phyloP scores from a whole-genome alignment of 1,140 invertebrate species.

The Alviniconcha marisindica region DNA sequence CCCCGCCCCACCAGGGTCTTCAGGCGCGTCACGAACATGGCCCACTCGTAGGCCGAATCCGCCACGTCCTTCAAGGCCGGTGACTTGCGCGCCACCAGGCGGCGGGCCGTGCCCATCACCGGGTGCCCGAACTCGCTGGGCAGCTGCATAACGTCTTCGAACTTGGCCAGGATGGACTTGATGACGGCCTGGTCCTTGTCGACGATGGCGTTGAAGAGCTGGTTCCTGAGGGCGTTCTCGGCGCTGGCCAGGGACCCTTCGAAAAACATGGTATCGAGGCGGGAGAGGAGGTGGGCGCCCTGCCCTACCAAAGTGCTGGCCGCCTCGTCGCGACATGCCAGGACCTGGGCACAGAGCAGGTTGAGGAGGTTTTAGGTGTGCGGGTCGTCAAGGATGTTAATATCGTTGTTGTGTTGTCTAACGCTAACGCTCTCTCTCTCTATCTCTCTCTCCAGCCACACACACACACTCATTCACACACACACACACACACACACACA shows the following conservation, averaged over 20 bases:
- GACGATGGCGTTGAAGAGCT: conserved; percentile 42
- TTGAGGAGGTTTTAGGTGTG: too few relatives aligned
- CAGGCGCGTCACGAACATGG: conserved; percentile 34
- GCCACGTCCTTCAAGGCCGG: conserved; percentile 39
- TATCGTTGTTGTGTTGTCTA: too few relatives aligned
- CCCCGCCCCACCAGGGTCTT: conserved; percentile 2
- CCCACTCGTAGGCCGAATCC: conserved; percentile 43
- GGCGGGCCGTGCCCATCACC: conserved; percentile 26
- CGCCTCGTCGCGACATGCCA: not conserved
- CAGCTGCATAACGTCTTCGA: conserved; percentile 34
- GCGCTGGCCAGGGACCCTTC: conserved; percentile 43
- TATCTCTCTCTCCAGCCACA: too few relatives aligned
- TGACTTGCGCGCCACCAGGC: conserved; percentile 16
- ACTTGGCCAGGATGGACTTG: conserved; percentile 5
- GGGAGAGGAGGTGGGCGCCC: conserved; percentile 42
- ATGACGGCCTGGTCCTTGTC: conserved; percentile 35
- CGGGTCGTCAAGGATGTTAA: too few relatives aligned
- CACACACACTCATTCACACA: too few relatives aligned
- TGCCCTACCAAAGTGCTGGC: not conserved
- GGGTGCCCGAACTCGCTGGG: conserved; percentile 33
- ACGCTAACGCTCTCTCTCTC: too few relatives aligned
- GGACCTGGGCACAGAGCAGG: too few relatives aligned
- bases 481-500: too few relatives aligned
- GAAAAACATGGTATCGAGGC: conserved; percentile 50
- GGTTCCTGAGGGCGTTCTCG: conserved; percentile 31